phyloP scores from a whole-genome alignment of 1,140 invertebrate species.

The Helicoverpa zea region DNA sequence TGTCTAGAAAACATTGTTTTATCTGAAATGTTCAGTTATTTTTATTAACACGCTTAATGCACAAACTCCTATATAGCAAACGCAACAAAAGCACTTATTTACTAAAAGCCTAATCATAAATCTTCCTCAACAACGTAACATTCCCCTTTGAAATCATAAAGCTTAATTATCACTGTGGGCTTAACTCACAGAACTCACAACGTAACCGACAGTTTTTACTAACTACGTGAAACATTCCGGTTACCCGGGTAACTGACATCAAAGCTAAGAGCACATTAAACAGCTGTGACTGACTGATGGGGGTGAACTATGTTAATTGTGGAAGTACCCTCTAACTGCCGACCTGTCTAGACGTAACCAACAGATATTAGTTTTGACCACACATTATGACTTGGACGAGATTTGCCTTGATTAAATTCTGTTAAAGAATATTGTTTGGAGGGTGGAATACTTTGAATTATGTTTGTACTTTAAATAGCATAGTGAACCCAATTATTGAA shows the following conservation, averaged over 20 bases:
- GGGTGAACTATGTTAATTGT: constrained; percentile 31
- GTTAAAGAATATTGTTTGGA: background rate
- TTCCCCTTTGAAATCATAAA: background rate
- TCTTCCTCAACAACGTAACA: background rate
- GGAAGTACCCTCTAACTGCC: constrained; percentile 20
- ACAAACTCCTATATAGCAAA: too few species aligned
- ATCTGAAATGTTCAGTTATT: too few species aligned
- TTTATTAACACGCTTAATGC: too few species aligned
- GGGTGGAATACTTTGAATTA: background rate
- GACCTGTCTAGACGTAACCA: constrained; percentile 1
- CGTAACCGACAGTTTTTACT: constrained; percentile 11
- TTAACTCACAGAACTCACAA: background rate
- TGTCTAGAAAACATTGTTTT: too few species aligned
- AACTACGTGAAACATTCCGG: background rate
- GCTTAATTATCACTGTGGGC: background rate
- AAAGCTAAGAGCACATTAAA: constrained; percentile 1
- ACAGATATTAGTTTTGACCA: constrained; percentile 24
- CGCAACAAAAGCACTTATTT: too few species aligned
- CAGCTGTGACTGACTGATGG: background rate
- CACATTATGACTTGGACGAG: background rate
- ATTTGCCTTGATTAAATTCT: constrained; percentile 9
- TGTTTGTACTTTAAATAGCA: background rate
- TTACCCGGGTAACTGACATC: background rate
- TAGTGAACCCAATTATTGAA: too few species aligned
- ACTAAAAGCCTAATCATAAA: too few species aligned